Evolutionary conservation across 2,797 vertebrate genomes (phyloP).

Genomic region (Sebastes cheni): DNA sequence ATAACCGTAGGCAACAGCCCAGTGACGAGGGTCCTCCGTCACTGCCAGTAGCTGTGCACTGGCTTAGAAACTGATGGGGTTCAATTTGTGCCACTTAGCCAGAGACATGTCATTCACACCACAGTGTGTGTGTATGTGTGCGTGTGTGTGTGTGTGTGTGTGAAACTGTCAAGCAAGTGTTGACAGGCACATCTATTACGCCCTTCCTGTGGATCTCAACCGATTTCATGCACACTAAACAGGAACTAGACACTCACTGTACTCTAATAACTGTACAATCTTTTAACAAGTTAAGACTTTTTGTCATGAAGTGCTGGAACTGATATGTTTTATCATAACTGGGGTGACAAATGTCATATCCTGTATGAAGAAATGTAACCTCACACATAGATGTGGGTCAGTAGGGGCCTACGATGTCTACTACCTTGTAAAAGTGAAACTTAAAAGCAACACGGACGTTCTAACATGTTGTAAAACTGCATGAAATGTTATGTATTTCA

Average conservation of each 20-base stretch:
- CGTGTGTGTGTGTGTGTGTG: slow-evolving; percentile 14
- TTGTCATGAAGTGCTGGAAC: background rate
- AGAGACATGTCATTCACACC: slow-evolving; percentile 55
- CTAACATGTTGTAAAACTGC: too few species aligned
- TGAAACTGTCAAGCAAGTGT: slow-evolving; percentile 11
- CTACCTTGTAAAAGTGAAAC: too few species aligned
- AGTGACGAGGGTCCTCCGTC: slow-evolving; percentile 47
- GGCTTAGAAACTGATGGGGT: slow-evolving; percentile 30
- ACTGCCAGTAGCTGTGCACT: slow-evolving; percentile 30
- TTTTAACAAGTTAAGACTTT: background rate
- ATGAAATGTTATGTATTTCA: too few species aligned
- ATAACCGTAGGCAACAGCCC: slow-evolving; percentile 43
- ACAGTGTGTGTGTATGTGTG: slow-evolving; percentile 1
- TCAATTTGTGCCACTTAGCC: slow-evolving; percentile 45
- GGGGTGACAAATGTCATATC: too few species aligned
- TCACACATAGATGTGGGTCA: too few species aligned
- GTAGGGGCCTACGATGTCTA: too few species aligned
- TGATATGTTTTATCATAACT: too few species aligned
- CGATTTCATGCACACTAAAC: background rate
- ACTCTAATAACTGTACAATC: background rate
- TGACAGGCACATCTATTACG: slow-evolving; percentile 21
- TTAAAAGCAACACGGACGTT: too few species aligned
- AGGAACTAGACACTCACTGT: background rate
- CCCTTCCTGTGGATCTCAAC: slow-evolving; percentile 16
- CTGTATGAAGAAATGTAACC: too few species aligned